Base-by-base conservation (phyloP, 2,888 invertebrate species). In the Helobdella robusta region DNA sequence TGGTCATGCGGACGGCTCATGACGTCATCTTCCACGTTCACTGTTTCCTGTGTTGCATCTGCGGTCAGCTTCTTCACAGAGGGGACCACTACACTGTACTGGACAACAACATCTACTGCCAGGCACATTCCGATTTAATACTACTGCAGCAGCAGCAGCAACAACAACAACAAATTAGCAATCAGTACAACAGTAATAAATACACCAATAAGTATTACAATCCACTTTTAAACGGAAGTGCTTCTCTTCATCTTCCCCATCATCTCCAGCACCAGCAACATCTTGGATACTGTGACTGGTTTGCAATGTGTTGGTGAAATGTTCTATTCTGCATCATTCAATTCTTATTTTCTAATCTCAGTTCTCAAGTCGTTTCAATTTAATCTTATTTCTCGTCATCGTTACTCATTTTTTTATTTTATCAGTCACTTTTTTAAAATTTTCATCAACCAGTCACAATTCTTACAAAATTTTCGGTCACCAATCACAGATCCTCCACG, bases 11-110 rank as follows among this genome's bases (percentile, higher is more conserved):
- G 70, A 91, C 90, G n/a, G 20, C 59, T 3, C 74, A 80, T 58
- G 87, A 88, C 74, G 87, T 88, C 78, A 89, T 94, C 65, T 98
- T 90, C 79, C 97, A 98, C 83, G 85, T 93, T 73, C 87, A 88
- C 73, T 98, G 97, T 82, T 98, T 98, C 81, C 87, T 88, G 35
- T 98, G 97, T 81, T 89, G 89, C 70, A 89, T 89, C 75, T 98
- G 97, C 80, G 90, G 92, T 64, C 89, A 91, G 74, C 89, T 88
- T 1, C 83, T 98, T 65, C 91, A 34, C 30, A 54, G 6, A n/a
- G 54, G 25, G n/a, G 48, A 63, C 34, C 30, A 56, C 20, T 23
- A 35, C 46, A 23, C 46, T 8, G 61, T 61, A 48, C 30, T 61
- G 30, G 50, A 25, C 18, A 44, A 23, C 11, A 23, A 32, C 20